Evolutionary conservation across 1,140 invertebrate genomes (phyloP), one percentile per base, ranked within the genome.

Genomic region (Orchesella cincta): DNA sequence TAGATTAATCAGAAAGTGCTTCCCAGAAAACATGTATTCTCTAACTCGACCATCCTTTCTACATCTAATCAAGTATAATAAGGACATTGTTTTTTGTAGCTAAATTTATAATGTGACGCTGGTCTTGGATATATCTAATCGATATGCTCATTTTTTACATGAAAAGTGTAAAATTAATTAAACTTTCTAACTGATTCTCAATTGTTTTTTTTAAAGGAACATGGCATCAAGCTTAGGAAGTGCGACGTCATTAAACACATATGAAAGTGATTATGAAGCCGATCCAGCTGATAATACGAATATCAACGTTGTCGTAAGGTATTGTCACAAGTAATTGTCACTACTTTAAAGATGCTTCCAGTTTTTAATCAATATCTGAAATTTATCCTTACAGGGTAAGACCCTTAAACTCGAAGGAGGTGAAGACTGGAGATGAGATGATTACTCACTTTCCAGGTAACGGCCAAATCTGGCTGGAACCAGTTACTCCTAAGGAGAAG

Each of bases 231-330:
- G 78, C 64, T 29, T 80, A 23, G 81, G 81, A 20, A 80, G 79
- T 73, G 81, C 81, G 1, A 79, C 78, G 8, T 82, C 81, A 1
- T 57, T 82, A 2, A 76, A 79, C 20, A 80, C 79, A 8, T 74
- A 78, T 23, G 81, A 82, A n/a, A 75, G 74, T 36, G 81, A 79
- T 20, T 78, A 75, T 78, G 78, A 79, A 35, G 51, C 62, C 26
- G 75, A 76, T 52, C 77, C 79, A 1, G 86, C 87, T n/a, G 92
- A 81, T 73, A 82, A 93, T 83, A 92, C 93, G 82, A 93, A 92
- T 82, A 93, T 93, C 74, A 93, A 92, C 84, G 92, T 93, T 20
- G 91, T 92, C 29, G 90, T 93, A 64, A 89, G 91, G 90, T 91
- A 85, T 83, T 77, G 74, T 26, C 18, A 39, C 36, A 39, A 16